Base-by-base conservation (phyloP, 2,888 invertebrate species). In the Aphidoletes aphidimyza region DNA sequence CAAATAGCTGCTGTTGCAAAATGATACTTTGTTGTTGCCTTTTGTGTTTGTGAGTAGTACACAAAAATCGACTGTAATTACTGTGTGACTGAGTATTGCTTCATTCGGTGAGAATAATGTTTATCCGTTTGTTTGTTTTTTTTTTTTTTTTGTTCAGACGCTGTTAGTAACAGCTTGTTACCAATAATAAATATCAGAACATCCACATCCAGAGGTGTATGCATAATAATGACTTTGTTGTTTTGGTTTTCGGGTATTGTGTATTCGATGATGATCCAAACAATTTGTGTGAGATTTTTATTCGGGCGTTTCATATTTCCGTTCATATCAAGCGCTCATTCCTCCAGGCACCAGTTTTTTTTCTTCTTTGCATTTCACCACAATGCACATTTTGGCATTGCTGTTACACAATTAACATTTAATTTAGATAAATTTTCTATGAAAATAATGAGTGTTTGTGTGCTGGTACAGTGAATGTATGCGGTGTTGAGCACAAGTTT, bases 121-220 rank as follows among this genome's bases (percentile, higher is more conserved):
- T n/a, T 81, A 81, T 81, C 37, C 81, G 22, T 37, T 81, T n/a
- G n/a, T n/a, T n/a, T n/a, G n/a, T n/a, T n/a, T n/a, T n/a, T n/a
- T n/a, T n/a, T n/a, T n/a, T n/a, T n/a, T n/a, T n/a, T n/a, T 81
- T 37, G n/a, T 81, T 37, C 37, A 37, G n/a, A n/a, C n/a, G n/a
- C n/a, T n/a, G n/a, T n/a, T n/a, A n/a, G n/a, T n/a, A n/a, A n/a
- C n/a, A n/a, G n/a, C 81, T 36, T 37, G 81, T 81, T 81, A 37
- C 81, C 81, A 81, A 81, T 81, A 81, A 81, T 81, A 81, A 81
- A 81, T 81, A 81, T 22, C 22, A 37, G 81, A 36, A 37, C 19
- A 37, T 37, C 11, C 22, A 37, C 3, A 26, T 3, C 30, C 11
- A 5, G 22, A 14, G 30, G 69, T 30, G n/a, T 34, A 8, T 47